Base-by-base conservation (phyloP, 2,888 invertebrate species). In the Drosophila demipolita region DNA sequence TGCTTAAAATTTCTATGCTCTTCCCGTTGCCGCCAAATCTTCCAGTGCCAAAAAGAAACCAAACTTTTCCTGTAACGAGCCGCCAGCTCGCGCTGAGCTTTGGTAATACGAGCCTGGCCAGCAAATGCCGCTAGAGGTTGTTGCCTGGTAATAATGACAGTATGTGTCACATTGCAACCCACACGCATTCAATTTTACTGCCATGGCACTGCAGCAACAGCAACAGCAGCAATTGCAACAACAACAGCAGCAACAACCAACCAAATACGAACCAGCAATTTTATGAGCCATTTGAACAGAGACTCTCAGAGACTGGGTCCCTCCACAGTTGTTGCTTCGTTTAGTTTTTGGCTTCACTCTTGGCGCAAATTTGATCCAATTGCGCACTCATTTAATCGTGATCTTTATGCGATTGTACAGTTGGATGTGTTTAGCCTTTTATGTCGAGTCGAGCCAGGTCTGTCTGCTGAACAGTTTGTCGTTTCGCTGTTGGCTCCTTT, bases 341-440 rank as follows among this genome's bases (percentile, higher is more conserved):
- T 78, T 77, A 80, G 74, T 80, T 80, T 71, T 80, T 61, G 80
- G 83, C 71, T 80, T 70, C 80, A 68, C 42, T 88, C 80, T 73
- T 88, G 89, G 89, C 89, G 91, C 91, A 91, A 91, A 90, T 90
- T 90, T 91, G 91, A 90, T 90, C 87, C 91, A 91, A 90, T 90
- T 90, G 89, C 80, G 89, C 90, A 87, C 80, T 90, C 90, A 87
- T 87, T 91, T 90, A 88, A 90, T 90, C 90, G 89, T 91, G 89
- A 91, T 91, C 88, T 91, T 89, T 91, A 91, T 91, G 90, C 89
- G 90, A 85, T 75, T 77, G 85, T 82, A 85, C 85, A 91, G 90
- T 82, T 90, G 88, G 86, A 87, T 87, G 90, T 90, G 88, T 82
- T 90, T 90, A 90, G 90, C 89, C 87, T 87, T 87, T 87, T 87